A percentile compares a stretch with the other conserved stretches of the same genome.
These are phyloP conservation scores for Thaleichthys pacificus DNA, from an alignment of 2,797 vertebrate species.

Conservation along the genomic window DNA sequence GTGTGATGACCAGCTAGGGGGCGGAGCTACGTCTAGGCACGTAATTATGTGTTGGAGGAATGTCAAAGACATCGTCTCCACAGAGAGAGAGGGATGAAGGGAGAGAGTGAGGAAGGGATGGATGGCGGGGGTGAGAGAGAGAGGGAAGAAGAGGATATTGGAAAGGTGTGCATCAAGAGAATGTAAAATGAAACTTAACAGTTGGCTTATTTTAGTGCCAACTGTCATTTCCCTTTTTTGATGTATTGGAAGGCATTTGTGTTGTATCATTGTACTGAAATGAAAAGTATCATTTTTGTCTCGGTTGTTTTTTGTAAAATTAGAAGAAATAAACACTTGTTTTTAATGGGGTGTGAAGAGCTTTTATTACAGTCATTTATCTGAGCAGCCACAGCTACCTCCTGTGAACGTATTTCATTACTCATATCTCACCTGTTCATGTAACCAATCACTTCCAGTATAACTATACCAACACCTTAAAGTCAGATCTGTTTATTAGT, in stretches of 20 bases:
- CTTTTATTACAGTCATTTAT: background rate
- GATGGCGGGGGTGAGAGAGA: background rate
- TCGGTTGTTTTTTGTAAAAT: conserved; percentile 52
- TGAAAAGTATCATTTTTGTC: conserved; percentile 10
- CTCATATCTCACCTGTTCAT: background rate
- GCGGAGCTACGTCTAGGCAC: background rate
- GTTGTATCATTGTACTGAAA: conserved; percentile 29
- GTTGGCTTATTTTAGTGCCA: background rate
- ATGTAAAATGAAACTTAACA: conserved; percentile 5
- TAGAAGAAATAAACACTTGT: conserved; percentile 58
- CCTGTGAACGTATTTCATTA: background rate
- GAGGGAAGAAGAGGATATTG: background rate
- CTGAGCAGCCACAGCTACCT: background rate
- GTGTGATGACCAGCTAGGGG: conserved; percentile 90
- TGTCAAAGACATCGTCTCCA: background rate
- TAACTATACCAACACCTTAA: background rate
- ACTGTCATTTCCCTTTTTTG: background rate
- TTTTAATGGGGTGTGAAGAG: conserved; percentile 19
- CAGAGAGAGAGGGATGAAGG: background rate
- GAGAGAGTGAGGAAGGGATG: background rate
- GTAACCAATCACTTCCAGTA: background rate
- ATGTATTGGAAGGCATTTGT: conserved; percentile 8
- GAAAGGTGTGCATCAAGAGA: background rate
- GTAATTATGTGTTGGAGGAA: background rate
- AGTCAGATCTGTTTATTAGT: conserved; percentile 39